phyloP scores from a whole-genome alignment of 2,797 vertebrate genomes.

The Centropyge bicolor region DNA sequence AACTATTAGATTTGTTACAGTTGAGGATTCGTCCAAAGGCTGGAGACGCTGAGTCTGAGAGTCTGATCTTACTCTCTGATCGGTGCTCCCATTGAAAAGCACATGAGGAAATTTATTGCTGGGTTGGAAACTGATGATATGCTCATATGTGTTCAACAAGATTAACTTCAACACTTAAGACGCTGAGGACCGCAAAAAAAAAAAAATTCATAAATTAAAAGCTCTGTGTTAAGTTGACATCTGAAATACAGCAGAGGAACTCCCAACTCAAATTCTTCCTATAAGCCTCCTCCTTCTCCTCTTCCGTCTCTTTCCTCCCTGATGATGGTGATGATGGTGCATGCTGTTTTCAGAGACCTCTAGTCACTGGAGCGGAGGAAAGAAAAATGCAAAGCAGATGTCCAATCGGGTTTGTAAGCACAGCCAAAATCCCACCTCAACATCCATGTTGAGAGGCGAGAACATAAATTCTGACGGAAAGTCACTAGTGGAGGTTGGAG shows the following conservation, averaged over 20 bases:
- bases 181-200: not conserved
- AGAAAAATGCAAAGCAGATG: conserved; percentile 65
- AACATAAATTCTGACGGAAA: conserved; percentile 46
- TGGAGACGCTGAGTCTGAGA: conserved; percentile 37
- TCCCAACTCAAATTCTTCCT: not conserved
- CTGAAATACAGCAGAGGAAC: conserved; percentile 17
- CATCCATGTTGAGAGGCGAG: conserved; percentile 4
- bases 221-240: not conserved
- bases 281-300: not conserved
- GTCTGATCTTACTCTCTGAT: not conserved
- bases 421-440: conserved; percentile 22
- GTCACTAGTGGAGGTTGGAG: conserved; percentile 19
- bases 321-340: conserved; percentile 20
- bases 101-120: not conserved
- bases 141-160: not conserved
- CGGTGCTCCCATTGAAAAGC: not conserved
- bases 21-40: conserved; percentile 5
- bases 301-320: not conserved
- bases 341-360: conserved; percentile 22
- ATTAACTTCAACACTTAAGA: not conserved
- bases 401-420: conserved; percentile 30
- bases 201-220: not conserved
- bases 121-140: not conserved
- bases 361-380: not conserved
- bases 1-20: conserved; percentile 11